Base-by-base conservation (phyloP, 2,888 invertebrate species). In the Acanthoscelides obtectus region DNA sequence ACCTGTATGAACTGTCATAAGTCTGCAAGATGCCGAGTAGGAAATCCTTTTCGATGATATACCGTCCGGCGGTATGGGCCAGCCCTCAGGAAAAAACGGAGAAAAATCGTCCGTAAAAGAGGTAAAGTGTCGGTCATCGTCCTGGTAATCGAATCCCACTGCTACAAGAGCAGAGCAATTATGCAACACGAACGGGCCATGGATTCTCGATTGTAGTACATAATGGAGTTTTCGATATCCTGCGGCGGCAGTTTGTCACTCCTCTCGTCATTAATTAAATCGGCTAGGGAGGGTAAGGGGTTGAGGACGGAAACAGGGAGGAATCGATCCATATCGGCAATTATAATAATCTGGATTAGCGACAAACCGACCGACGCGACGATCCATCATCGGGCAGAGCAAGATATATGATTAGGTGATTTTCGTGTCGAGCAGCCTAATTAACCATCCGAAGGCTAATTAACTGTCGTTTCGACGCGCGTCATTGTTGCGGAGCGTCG, bases 381-480 rank as follows among this genome's bases (percentile, higher is more conserved):
- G 80, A 82, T 82, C 81, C 80, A 82, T 82, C 81, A 82, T 79
- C 73, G 72, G 75, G 74, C 73, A 76, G 79, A 79, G 79, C 73
- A 83, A 81, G 81, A 83, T 82, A 82, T 82, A 82, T 80, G 82
- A 82, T 79, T 80, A 80, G 82, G 81, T 83, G 81, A 82, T 82
- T 80, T 82, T 79, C 81, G 79, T 82, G 83, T 83, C 80, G 71
- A 77, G 75, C 80, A 12, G 45, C 8, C 45, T 83, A 83, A 84
- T 84, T 83, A 83, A 81, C 81, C 81, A 78, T 81, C 81, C 78
- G 80, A 45, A 80, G 80, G 81, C 83, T 83, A 83, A 84, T 84
- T 83, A 82, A 82, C 81, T 78, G 79, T 73, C 77, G 78, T 82
- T 81, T 82, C 82, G 81, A 81, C 82, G 80, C 45, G 45, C 17